These are phyloP conservation scores for Diplogasteroides magnus DNA, from an alignment of 1,140 invertebrate genomes.

Conservation along the genomic window DNA sequence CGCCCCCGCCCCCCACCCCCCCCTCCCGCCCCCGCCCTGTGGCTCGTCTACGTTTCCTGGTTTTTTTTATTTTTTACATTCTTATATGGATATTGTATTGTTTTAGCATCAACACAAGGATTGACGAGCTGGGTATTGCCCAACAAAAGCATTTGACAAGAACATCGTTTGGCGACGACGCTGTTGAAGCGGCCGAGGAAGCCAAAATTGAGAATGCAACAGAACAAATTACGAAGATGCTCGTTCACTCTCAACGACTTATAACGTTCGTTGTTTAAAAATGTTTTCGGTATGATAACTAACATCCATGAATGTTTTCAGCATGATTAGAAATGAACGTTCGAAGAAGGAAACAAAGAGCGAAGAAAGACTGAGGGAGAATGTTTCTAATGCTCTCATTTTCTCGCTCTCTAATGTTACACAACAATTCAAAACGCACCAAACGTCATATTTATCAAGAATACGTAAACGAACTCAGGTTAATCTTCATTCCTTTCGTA, in stretches of 20 bases:
- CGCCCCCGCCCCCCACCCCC: too few species aligned
- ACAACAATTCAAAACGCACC: constrained; percentile 33
- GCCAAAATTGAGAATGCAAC: constrained; percentile 22
- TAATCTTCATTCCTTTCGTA: neutral
- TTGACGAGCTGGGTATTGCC: constrained; percentile 21
- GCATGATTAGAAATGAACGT: constrained; percentile 39
- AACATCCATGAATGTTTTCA: constrained; percentile 2
- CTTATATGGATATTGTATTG: neutral
- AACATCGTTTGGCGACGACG: constrained; percentile 33
- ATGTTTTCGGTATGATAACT: neutral
- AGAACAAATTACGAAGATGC: constrained; percentile 28
- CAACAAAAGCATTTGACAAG: constrained; percentile 30
- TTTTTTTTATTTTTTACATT: neutral
- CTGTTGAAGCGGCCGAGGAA: constrained; percentile 29
- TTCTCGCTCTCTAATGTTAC: constrained; percentile 51
- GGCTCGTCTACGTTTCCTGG: neutral
- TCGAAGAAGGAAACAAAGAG: constrained; percentile 6
- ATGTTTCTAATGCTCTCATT: constrained; percentile 57
- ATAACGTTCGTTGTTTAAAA: constrained; percentile 11
- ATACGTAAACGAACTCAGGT: constrained; percentile 1
- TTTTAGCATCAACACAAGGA: constrained; percentile 25
- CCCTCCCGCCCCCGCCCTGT: too few species aligned
- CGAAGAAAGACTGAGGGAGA: constrained; percentile 52
- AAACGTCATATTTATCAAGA: constrained; percentile 17
- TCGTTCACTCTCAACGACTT: constrained; percentile 30